These are phyloP conservation scores for Lepidochrysops patricia DNA, from an alignment of 2,888 invertebrate genomes.

Conservation along the genomic window DNA sequence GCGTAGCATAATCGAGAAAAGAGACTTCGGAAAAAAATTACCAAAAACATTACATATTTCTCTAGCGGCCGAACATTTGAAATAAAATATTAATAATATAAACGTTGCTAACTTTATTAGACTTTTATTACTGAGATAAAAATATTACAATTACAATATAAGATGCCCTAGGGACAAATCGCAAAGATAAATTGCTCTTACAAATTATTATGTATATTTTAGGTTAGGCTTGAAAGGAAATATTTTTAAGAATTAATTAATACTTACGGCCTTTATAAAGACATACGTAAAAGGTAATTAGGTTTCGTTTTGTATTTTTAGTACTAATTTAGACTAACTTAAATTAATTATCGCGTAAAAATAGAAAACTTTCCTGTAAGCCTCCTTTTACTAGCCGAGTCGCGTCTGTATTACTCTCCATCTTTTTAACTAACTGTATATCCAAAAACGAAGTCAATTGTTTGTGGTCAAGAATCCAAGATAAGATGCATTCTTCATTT, in stretches of 20 bases:
- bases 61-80: background rate
- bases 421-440: too few species aligned
- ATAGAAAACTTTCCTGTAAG: too few species aligned
- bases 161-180: background rate
- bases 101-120: background rate
- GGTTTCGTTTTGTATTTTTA: background rate
- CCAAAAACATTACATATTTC: too few species aligned
- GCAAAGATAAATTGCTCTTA: background rate
- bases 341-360: too few species aligned
- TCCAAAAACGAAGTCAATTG: too few species aligned
- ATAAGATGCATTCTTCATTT: too few species aligned
- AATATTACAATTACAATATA: background rate
- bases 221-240: background rate
- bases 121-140: background rate
- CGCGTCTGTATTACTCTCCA: too few species aligned
- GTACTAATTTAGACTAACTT: too few species aligned
- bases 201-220: background rate
- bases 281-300: background rate
- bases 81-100: background rate
- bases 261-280: background rate
- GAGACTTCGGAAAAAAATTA: too few species aligned
- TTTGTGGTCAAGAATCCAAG: too few species aligned
- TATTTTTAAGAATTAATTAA: background rate
- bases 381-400: too few species aligned
- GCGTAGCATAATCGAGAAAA: too few species aligned